Evolutionary conservation across 1,140 invertebrate genomes (phyloP).

Genomic region (Megathymus violae): DNA sequence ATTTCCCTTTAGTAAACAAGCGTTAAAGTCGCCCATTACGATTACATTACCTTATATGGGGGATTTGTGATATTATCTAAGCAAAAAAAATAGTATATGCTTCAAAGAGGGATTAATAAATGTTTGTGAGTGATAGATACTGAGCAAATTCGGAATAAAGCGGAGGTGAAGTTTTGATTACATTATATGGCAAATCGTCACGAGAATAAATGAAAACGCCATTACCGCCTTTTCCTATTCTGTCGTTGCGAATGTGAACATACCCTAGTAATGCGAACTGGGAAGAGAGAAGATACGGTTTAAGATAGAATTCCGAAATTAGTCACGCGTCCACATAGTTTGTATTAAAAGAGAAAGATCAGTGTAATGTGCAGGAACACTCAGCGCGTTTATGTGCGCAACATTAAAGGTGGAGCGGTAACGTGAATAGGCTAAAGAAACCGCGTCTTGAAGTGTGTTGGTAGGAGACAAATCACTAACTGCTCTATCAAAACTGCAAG

Average conservation of each 20-base stretch:
- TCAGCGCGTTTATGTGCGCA: not conserved
- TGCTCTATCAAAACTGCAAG: not conserved
- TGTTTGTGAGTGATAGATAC: constrained; percentile 1
- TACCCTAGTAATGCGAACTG: not conserved
- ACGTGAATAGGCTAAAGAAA: not conserved
- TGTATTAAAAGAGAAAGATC: constrained; percentile 1
- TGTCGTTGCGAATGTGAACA: not conserved
- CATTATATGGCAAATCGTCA: not conserved
- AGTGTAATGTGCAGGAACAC: not conserved
- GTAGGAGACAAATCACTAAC: not conserved
- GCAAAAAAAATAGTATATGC: no score
- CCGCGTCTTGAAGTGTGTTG: not conserved
- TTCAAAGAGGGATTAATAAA: no score
- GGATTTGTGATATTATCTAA: no score
- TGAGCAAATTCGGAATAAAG: constrained; percentile 19
- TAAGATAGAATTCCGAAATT: constrained; percentile 1
- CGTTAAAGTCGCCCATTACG: constrained; percentile 37
- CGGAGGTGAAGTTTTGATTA: constrained; percentile 1
- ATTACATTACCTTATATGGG: constrained; percentile 14
- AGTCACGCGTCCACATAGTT: constrained; percentile 3
- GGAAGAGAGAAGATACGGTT: not conserved
- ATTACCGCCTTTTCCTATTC: not conserved
- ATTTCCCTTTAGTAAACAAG: constrained; percentile 29
- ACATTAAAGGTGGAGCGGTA: not conserved
- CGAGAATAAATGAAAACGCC: not conserved